Percentiles rank a stretch among this genome's conserved stretches.
Evolutionary conservation across 2,888 invertebrate species (phyloP).

Genomic region (Andrena haemorrhoa): DNA sequence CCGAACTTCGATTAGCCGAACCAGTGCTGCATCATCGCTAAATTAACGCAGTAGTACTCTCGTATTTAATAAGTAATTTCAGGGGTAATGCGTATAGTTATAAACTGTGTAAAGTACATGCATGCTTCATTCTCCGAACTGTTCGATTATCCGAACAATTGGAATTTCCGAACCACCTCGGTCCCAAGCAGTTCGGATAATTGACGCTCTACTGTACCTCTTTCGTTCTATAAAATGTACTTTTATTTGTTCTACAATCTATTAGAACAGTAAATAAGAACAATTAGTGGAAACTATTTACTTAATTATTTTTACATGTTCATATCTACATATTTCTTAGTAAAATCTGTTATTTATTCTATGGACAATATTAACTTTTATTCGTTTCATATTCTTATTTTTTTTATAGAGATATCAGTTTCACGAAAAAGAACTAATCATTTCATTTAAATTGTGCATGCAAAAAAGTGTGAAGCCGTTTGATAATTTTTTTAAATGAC

Average conservation of each 20-base stretch:
- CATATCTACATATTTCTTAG: neutral
- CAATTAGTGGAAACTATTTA: constrained; percentile 18
- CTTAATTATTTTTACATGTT: constrained; percentile 29
- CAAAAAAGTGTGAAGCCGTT: neutral
- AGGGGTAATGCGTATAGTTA: too few relatives aligned
- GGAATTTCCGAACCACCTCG: too few relatives aligned
- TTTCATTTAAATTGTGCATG: neutral
- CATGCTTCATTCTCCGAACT: too few relatives aligned
- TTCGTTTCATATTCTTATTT: neutral
- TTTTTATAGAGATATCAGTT: neutral
- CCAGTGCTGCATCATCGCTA: too few relatives aligned
- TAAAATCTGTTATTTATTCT: constrained; percentile 6
- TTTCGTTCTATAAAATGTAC: constrained; percentile 10
- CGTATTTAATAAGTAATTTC: too few relatives aligned
- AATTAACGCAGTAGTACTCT: too few relatives aligned
- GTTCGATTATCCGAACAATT: too few relatives aligned
- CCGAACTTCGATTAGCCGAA: too few relatives aligned
- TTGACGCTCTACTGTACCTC: too few relatives aligned
- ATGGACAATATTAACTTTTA: neutral
- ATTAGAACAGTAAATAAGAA: constrained; percentile 2
- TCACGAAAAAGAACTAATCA: neutral
- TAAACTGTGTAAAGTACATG: too few relatives aligned
- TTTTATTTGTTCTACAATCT: constrained; percentile 1
- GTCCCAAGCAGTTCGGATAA: too few relatives aligned
- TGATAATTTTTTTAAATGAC: neutral